Evolutionary conservation across 2,888 invertebrate species (phyloP), one percentile per base, ranked within the genome.

Genomic region (Oligia strigilis): DNA sequence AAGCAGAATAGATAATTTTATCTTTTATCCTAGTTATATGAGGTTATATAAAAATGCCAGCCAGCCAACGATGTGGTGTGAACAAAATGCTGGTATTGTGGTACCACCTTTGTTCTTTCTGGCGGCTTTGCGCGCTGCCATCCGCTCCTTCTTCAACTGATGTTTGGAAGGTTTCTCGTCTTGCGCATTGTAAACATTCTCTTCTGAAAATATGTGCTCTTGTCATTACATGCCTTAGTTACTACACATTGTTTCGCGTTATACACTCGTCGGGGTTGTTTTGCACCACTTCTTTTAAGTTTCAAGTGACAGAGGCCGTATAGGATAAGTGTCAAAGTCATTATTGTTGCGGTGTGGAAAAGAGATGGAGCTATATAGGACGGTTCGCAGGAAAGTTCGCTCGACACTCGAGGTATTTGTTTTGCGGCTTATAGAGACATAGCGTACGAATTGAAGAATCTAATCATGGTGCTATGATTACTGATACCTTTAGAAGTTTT

Each of bases 141-240:
- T 97, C 88, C 97, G 97, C 91, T 98, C 98, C 91, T 98, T 98
- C 94, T 98, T 98, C 77, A 97, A 93, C 91, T 98, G 98, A 92
- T 98, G 97, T 93, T 98, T 98, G 8, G 98, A 97, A 5, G 97
- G 96, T 91, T 97, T 96, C 84, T 97, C 97, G 86, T 97, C 97
- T 91, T 97, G 97, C n/a, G 94, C 86, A 94, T 95, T 96, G 94
- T 94, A 95, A 81, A 92, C 90, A 93, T 95, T 95, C 89, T 97
- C 97, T 90, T 97, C 97, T 97, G 96, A 93, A 97, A 97, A 93
- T 91, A 93, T 85, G 91, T 92, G 82, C 80, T 81, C 80, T 90
- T 85, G 83, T 93, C 91, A 93, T 91, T 90, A 88, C 92, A 92
- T 92, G 93, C 92, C 90, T 93, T 92, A 92, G 90, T 87, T 79